A percentile compares a stretch with the other conserved stretches of the same genome.
These are phyloP conservation scores for Anguilla pacifica DNA, from an alignment of 2,797 vertebrate genomes.

Conservation along the genomic window DNA sequence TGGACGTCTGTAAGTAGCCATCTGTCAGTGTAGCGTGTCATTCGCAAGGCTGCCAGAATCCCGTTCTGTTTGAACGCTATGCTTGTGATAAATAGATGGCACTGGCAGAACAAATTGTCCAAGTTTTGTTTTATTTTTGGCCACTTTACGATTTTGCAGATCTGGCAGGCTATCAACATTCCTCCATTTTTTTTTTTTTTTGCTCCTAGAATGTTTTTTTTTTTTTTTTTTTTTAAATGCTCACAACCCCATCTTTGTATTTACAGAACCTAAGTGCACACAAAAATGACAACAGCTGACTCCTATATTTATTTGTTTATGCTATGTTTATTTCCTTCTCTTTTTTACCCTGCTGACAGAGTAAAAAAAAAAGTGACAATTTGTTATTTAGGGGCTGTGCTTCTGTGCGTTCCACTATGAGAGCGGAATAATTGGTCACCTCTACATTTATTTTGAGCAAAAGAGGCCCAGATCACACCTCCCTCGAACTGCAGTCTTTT, in stretches of 20 bases:
- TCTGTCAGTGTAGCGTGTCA: background rate
- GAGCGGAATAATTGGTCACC: background rate
- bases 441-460: background rate
- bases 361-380: background rate
- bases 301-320: background rate
- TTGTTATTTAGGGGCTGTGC: background rate
- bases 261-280: background rate
- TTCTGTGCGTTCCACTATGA: background rate
- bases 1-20: background rate
- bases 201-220: background rate
- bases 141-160: conserved; percentile 1
- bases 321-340: background rate
- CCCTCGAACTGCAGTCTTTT: background rate
- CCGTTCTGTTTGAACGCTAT: background rate
- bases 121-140: conserved; percentile 3
- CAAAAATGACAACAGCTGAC: background rate
- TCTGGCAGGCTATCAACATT: conserved; percentile 8
- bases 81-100: background rate
- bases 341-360: background rate
- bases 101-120: conserved; percentile 13
- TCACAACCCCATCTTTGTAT: background rate
- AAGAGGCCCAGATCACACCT: background rate
- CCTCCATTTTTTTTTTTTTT: background rate
- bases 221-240: background rate
- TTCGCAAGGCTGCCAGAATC: background rate